Base-by-base conservation (phyloP, 2,888 invertebrate genomes). In the Spisula subtruncata region DNA sequence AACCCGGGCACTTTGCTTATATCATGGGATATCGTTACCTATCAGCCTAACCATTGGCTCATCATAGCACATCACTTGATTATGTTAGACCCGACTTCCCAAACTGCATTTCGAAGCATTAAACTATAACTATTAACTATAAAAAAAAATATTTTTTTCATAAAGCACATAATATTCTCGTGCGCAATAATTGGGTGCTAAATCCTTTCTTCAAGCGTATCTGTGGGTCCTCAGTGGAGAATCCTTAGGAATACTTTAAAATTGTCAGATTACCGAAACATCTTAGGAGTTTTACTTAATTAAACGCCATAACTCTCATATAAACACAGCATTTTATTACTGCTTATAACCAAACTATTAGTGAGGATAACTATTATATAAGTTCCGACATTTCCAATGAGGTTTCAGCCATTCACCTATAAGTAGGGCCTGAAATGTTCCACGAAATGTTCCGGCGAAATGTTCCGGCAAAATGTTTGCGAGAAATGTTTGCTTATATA, bases 271-370 rank as follows among this genome's bases (percentile, higher is more conserved):
- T 48, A 46, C n/a, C 35, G 41, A 75, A 75, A 83, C 79, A 85
- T 86, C 80, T 82, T 29, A 91, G 87, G 84, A 85, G 79, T 85
- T 79, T 81, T 85, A 86, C 87, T 91, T 91, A 91, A 91, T 91
- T 91, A 89, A 89, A 91, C 56, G 87, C 90, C 85, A 87, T 91
- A 87, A 91, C 85, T 83, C 89, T 91, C 90, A 89, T 91, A 91
- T 83, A 90, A 91, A 79, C 80, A 18, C 81, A 82, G 79, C 75
- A 84, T 90, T 90, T 91, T 88, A 91, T 90, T 81, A 48, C 91
- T 48, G 35, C 56, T 87, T 80, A 85, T 90, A 88, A 83, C 86
- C 81, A 84, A 75, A 54, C 84, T 75, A 85, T 88, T 87, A 89
- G 83, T 71, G 46, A 56, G 86, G 89, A 89, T 89, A 88, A 86